Evolutionary conservation across 2,797 vertebrate genomes (phyloP), one percentile per base, ranked within the genome.

Genomic region (Hozukius guyotensis): DNA sequence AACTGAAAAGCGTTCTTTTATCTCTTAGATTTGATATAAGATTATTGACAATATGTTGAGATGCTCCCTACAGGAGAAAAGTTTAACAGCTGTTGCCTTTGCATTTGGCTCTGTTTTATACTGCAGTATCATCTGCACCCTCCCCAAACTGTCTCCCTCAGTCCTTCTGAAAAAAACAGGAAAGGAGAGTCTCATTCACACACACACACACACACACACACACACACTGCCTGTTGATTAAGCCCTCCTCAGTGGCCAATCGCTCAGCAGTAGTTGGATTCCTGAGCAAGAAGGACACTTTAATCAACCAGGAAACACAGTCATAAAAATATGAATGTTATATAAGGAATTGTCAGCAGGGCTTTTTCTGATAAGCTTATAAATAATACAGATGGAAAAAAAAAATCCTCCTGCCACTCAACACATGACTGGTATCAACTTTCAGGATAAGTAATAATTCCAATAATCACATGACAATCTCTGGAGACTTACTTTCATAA

Each of bases 261-360:
- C 56, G 16, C 84, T 90, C 82, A 83, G 72, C 80, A 72, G 75
- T 46, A 42, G 82, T 83, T 71, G 71, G 78, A 89, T 78, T 83
- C 83, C 76, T 70, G 74, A 71, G 82, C 56, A 76, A 84, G 46
- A 77, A 31, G 67, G 76, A 78, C 52, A 36, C 64, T 88, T 92
- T 86, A 90, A 89, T 90, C 38, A 83, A 79, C 65, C 62, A 57
- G 83, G 71, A 87, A 92, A 81, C 61, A 78, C 59, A 78, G 53
- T 83, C 76, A 71, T 81, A 59, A 86, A 86, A 88, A 89, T 89
- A 80, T 76, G 70, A 79, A 87, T 84, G 84, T 81, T 86, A 70
- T 62, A 73, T 87, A 87, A 88, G 46, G 66, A 68, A 75, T 69
- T 81, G 80, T 82, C 62, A 27, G 81, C 60, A 31, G 24, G 63